Base-by-base conservation (phyloP, 2,888 invertebrate genomes). In the Hermaeophaga mercurialis region DNA sequence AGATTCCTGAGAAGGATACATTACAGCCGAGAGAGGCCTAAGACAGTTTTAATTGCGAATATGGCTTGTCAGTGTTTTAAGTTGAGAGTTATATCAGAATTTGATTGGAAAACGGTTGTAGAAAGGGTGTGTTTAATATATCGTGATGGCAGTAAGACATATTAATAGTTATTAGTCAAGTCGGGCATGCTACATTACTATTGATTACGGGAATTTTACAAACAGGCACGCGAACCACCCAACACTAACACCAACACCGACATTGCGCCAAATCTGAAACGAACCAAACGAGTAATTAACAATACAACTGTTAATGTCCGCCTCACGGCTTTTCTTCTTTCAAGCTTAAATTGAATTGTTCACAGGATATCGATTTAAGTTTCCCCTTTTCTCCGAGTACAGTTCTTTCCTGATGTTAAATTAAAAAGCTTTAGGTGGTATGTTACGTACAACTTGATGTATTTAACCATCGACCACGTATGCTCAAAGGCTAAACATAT, bases 91-190 rank as follows among this genome's bases (percentile, higher is more conserved):
- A 65, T 64, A 67, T 68, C 66, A 62, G 60, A 58, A 58, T 59
- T 58, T 62, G 60, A 64, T 53, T 53, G 60, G 58, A 58, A 57
- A 57, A 55, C 49, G 56, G 58, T 48, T 58, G 56, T 59, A 61
- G 44, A 62, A 54, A 64, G 72, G 72, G 71, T 69, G 72, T 69
- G 73, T 71, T 74, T 74, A 73, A 73, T 74, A 71, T 74, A 74
- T 73, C 73, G 72, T 74, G 75, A 75, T 74, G 73, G 74, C 72
- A 73, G 73, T 68, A 75, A 75, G 75, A 76, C 75, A 70, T 75
- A 75, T 76, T 76, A 75, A 75, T 76, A 76, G 75, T 75, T 75
- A 76, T 76, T 75, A 75, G 75, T 75, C 72, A 74, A 74, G 74
- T 72, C 72, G 72, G 73, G 74, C 74, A 72, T 72, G 73, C 71